phyloP scores from a whole-genome alignment of 2,113 vertebrate genomes.

The Sitta europaea region DNA sequence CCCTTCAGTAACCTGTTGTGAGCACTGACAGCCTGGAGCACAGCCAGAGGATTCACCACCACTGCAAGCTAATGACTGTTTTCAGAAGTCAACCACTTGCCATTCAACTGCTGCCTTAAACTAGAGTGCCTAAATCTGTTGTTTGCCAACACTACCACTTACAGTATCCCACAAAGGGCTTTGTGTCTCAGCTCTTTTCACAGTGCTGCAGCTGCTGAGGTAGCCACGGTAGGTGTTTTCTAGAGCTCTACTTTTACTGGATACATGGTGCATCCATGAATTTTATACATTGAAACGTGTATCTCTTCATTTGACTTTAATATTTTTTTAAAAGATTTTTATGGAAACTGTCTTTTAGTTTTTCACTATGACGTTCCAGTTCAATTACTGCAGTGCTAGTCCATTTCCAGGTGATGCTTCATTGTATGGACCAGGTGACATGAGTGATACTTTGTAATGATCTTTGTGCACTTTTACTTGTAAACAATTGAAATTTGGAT shows the following conservation, averaged over 20 bases:
- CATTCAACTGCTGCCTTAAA: slow-evolving; percentile 85
- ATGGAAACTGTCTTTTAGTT: slow-evolving; percentile 78
- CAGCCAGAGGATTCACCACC: slow-evolving; percentile 68
- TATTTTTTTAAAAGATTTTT: slow-evolving; percentile 77
- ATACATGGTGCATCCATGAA: slow-evolving; percentile 70
- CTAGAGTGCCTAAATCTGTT: slow-evolving; percentile 81
- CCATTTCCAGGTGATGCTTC: slow-evolving; percentile 75
- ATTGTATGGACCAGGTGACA: slow-evolving; percentile 79
- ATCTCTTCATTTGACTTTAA: slow-evolving; percentile 69
- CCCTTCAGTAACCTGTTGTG: slow-evolving; percentile 64
- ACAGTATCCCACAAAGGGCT: slow-evolving; percentile 78
- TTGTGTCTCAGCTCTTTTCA: slow-evolving; percentile 59
- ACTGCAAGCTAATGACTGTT: slow-evolving; percentile 71
- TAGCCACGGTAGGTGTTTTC: slow-evolving; percentile 70
- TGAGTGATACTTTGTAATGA: slow-evolving; percentile 80
- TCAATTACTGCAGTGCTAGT: slow-evolving; percentile 76
- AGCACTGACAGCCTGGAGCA: slow-evolving; percentile 73
- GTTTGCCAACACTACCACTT: slow-evolving; percentile 77
- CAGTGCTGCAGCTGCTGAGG: slow-evolving; percentile 67
- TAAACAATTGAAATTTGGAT: slow-evolving; percentile 80
- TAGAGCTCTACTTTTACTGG: slow-evolving; percentile 67
- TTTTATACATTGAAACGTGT: slow-evolving; percentile 65
- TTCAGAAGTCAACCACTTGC: slow-evolving; percentile 76
- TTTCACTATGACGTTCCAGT: slow-evolving; percentile 66
- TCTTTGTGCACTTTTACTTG: slow-evolving; percentile 95